Percentiles rank a stretch among this genome's conserved stretches.
These are phyloP conservation scores for Channallabes apus DNA, from an alignment of 2,797 vertebrate species.

Conservation along the genomic window DNA sequence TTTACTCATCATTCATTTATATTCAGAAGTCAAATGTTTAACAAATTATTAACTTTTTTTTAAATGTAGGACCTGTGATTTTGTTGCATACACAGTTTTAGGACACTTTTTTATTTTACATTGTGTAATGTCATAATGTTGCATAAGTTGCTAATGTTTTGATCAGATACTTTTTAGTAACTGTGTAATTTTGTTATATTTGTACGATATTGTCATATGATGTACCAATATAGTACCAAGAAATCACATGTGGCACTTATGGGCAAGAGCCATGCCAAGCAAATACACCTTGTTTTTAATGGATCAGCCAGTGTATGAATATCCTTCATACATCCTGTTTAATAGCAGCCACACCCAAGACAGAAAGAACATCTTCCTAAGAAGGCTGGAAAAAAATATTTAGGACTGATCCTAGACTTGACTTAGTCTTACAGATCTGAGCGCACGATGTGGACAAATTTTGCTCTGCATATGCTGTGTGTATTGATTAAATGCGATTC, in stretches of 20 bases:
- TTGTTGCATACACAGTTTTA: no score
- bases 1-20: not conserved
- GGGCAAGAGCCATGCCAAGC: constrained; percentile 49
- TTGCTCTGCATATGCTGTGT: not conserved
- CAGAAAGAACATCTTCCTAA: not conserved
- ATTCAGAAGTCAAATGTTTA: not conserved
- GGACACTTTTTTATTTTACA: no score
- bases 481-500: not conserved
- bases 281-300: constrained; percentile 55
- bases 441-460: not conserved
- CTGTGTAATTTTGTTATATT: not conserved
- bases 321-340: constrained; percentile 74
- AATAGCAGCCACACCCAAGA: constrained; percentile 53
- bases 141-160: not conserved
- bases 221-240: not conserved
- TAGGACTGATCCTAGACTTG: not conserved
- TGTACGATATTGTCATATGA: not conserved
- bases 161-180: not conserved
- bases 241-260: constrained; percentile 22
- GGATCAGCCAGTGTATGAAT: constrained; percentile 43
- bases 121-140: not conserved
- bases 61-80: not conserved
- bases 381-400: not conserved
- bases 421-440: not conserved
- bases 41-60: not conserved